Base-by-base conservation (phyloP, 35 echinoderm and acorn worm species). In the Ophiothrix spiculata region DNA sequence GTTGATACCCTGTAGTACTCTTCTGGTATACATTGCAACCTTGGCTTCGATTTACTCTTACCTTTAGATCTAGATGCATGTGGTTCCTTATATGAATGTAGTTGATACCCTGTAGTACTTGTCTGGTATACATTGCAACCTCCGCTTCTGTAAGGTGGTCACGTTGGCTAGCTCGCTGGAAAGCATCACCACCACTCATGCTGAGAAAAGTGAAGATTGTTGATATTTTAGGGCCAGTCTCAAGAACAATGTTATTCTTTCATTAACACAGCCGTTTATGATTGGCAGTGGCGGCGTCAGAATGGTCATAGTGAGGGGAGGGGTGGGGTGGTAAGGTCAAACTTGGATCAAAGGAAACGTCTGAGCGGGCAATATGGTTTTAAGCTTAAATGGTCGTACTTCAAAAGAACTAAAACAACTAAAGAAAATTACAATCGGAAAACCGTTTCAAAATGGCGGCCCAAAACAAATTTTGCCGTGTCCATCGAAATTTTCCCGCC, bases 41-140 rank as follows among this genome's bases (percentile, higher is more conserved):
- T 28, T 12, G 29, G 4, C 8, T 35, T 31, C 4, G 42, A 10
- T 49, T 49, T 19, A 6, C 19, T 86, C 84, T 87, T 40, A 99
- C 96, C 92, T 90, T 99, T 34, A 99, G 89, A 74, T 91, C 92
- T 29, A 99, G 86, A 94, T 99, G 92, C 96, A 99, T 99, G 96
- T 94, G 88, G 83, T 90, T 93, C 42, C 81, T 88, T 35, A 81
- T 89, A 41, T 99, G 96, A 40, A 99, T 94, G 86, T 94, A 86
- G 54, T 87, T 83, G 29, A 99, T 86, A 64, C 96, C 96, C 54
- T 99, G 92, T 32, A 85, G 91, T 41, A 99, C 92, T 79, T 99
- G 96, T 36, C 86, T 98, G 31, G 95, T 93, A 56, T 94, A 93
- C 21, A 81, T 76, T 33, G 88, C 83, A 36, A 98, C 92, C 75